Evolutionary conservation across 92 coral and sea anemone genomes (phyloP).

Genomic region (Siderastrea siderea): DNA sequence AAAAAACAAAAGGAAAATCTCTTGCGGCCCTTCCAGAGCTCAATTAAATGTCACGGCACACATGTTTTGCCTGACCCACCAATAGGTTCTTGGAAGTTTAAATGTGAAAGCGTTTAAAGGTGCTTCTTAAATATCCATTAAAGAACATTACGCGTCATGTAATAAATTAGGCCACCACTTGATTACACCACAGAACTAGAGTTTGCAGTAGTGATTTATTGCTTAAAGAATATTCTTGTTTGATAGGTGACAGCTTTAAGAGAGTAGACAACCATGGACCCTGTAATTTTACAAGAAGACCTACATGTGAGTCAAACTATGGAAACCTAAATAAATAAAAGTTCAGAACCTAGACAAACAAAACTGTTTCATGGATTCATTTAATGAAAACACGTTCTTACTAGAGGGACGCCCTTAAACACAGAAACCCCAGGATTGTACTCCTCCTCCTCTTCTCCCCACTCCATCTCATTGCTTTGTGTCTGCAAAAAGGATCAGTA

Average conservation of each 20-base stretch:
- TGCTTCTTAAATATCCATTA: no score
- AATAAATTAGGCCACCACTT: no score
- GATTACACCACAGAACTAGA: no score
- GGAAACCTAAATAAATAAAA: neutral
- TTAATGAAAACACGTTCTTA: constrained; percentile 9
- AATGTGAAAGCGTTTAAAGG: no score
- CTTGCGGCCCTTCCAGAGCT: neutral
- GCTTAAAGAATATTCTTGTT: no score
- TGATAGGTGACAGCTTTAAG: neutral
- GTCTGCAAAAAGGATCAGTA: constrained; percentile 10
- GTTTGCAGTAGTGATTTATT: no score
- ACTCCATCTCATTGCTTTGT: constrained; percentile 29
- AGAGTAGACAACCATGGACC: constrained; percentile 5
- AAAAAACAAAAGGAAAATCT: neutral
- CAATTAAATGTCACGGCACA: no score
- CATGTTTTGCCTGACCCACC: no score
- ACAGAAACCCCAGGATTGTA: constrained; percentile 22
- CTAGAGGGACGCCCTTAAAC: constrained; percentile 28
- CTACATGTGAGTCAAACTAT: neutral
- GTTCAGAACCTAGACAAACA: neutral
- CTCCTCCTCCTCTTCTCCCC: constrained; percentile 22
- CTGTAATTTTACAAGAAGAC: neutral
- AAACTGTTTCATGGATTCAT: constrained; percentile 4
- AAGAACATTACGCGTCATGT: no score
- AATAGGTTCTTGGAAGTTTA: no score